phyloP scores from a whole-genome alignment of 30 jellyfish, hydroid and myxozoan genomes.

The Calvadosia cruxmelitensis region DNA sequence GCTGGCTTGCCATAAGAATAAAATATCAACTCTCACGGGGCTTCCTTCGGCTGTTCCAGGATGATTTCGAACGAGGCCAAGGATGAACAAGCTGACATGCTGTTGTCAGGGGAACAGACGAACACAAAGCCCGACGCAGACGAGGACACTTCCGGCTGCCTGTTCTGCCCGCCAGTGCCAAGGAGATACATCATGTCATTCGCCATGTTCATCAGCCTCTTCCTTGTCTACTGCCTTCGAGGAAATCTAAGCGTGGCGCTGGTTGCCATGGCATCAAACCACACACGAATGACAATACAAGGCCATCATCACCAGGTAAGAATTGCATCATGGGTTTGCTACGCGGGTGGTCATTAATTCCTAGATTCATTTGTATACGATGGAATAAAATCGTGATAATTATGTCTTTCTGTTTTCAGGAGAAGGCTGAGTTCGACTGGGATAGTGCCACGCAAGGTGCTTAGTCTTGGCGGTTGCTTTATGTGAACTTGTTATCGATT shows the following conservation, averaged over 20 bases:
- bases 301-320: conserved; percentile 77
- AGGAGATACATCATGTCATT: conserved; percentile 69
- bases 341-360: background rate
- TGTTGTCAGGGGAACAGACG: too few species aligned
- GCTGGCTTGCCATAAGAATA: too few species aligned
- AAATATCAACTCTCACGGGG: too few species aligned
- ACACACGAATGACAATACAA: conserved; percentile 42
- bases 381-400: background rate
- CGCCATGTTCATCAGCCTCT: conserved; percentile 76
- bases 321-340: background rate
- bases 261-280: conserved; percentile 93
- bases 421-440: conserved; percentile 86
- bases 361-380: background rate
- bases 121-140: too few species aligned
- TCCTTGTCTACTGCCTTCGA: conserved; percentile 81
- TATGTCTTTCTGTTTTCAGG: conserved; percentile 28
- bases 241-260: conserved; percentile 84
- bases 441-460: conserved; percentile 75
- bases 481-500: too few species aligned
- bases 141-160: too few species aligned
- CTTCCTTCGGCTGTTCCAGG: too few species aligned
- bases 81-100: too few species aligned
- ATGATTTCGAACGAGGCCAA: too few species aligned
- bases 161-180: conserved; percentile 19
- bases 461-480: too few species aligned